Conservation (phyloP, 2,888 invertebrate genomes). For the Spodoptera exigua region DNA sequence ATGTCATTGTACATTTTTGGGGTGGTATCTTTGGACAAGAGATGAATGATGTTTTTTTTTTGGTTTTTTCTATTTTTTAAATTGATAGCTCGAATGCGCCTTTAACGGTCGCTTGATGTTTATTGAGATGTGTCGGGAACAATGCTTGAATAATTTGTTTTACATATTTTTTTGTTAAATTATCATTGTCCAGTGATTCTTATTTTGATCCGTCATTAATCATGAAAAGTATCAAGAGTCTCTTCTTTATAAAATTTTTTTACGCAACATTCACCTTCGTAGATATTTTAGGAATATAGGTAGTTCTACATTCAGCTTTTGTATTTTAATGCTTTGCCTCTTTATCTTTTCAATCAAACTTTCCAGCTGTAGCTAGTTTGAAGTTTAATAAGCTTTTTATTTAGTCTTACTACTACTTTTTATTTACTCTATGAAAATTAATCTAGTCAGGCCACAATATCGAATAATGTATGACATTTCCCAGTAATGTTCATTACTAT, state of each 20-base stretch:
- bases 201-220: slow-evolving; percentile 48
- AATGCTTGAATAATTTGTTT: slow-evolving; percentile 68
- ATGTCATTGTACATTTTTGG: slow-evolving; percentile 75
- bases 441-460: slow-evolving; percentile 14
- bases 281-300: neutral
- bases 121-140: slow-evolving; percentile 61
- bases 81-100: slow-evolving; percentile 67
- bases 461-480: slow-evolving; percentile 41
- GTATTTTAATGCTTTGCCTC: slow-evolving; percentile 7
- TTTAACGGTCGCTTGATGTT: slow-evolving; percentile 72
- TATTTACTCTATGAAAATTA: neutral
- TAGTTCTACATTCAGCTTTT: neutral
- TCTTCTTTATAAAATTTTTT: slow-evolving; percentile 9
- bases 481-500: slow-evolving; percentile 43
- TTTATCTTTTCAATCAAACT: neutral
- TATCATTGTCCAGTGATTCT: slow-evolving; percentile 30
- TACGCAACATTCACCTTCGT: slow-evolving; percentile 16
- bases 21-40: slow-evolving; percentile 83
- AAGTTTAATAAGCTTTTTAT: slow-evolving; percentile 1
- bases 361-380: neutral
- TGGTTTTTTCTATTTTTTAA: slow-evolving; percentile 40
- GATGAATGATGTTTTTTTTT: slow-evolving; percentile 75
- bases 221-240: slow-evolving; percentile 24
- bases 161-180: slow-evolving; percentile 63
- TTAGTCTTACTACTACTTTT: too few relatives aligned